Conservation (phyloP, 2,113 vertebrate species). For the Rallus limicola region DNA sequence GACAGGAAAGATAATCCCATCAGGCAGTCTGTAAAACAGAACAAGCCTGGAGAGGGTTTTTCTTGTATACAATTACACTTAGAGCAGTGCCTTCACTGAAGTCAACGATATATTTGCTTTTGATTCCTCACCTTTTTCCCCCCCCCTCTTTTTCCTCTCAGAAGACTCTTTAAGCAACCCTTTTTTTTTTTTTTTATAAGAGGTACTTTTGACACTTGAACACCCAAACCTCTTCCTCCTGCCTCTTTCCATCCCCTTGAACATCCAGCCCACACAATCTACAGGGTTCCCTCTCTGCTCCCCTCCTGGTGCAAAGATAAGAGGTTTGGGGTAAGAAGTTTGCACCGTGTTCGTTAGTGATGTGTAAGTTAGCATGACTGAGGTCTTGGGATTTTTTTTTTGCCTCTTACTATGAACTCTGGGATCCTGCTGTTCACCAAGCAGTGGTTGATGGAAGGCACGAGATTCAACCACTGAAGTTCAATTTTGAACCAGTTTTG, state of each 20-base stretch:
- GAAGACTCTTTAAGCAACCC: not conserved
- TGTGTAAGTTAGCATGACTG: not conserved
- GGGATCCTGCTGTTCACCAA: not conserved
- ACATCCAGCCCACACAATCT: not conserved
- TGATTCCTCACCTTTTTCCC: not conserved
- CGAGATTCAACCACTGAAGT: not conserved
- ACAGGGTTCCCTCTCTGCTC: not conserved
- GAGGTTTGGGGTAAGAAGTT: not conserved
- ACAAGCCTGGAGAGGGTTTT: slow-evolving; percentile 15
- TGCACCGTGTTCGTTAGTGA: not conserved
- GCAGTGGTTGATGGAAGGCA: not conserved
- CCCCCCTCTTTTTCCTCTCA: not conserved
- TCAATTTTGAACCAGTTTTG: not conserved
- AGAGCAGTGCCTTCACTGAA: rapidly evolving
- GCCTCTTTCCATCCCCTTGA: not conserved
- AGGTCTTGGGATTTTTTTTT: not conserved
- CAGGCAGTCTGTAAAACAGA: slow-evolving; percentile 39
- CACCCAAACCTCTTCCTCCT: not conserved
- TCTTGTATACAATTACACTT: slow-evolving; percentile 32
- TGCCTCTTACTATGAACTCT: not conserved
- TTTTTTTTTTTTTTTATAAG: not conserved
- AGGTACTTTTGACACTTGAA: not conserved
- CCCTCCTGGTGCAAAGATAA: not conserved
- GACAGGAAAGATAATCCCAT: slow-evolving; percentile 60
- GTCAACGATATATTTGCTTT: not conserved